Conservation (phyloP, 2,888 invertebrate species). For the Volucella zonaria region DNA sequence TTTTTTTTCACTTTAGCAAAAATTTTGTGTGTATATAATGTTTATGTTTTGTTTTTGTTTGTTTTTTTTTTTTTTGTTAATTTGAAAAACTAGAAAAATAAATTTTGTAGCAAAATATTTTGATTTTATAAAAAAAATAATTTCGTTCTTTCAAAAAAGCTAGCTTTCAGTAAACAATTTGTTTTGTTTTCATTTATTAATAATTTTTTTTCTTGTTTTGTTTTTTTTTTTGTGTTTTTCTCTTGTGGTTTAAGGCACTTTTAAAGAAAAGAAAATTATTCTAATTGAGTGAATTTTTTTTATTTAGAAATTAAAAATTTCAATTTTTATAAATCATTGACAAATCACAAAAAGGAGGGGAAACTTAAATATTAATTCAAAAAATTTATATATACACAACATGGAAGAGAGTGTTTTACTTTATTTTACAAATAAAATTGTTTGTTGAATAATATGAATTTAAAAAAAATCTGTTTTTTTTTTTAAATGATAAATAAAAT, state of each 20-base stretch:
- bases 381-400: not conserved
- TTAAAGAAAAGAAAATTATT: slow-evolving; percentile 62
- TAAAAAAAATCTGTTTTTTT: too few relatives aligned
- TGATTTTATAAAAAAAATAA: slow-evolving; percentile 34
- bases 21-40: slow-evolving; percentile 18
- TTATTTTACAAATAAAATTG: too few relatives aligned
- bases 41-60: not conserved
- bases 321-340: slow-evolving; percentile 43
- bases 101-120: slow-evolving; percentile 69
- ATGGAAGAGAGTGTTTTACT: too few relatives aligned
- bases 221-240: slow-evolving; percentile 31
- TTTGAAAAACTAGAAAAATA: slow-evolving; percentile 53
- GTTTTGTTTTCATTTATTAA: slow-evolving; percentile 25
- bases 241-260: slow-evolving; percentile 67
- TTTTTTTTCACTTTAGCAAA: slow-evolving; percentile 35
- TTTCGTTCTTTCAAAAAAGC: slow-evolving; percentile 36
- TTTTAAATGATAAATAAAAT: too few relatives aligned
- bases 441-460: too few relatives aligned
- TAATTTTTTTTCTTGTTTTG: slow-evolving; percentile 19
- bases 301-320: slow-evolving; percentile 3
- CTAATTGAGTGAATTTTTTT: slow-evolving; percentile 32
- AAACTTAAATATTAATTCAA: not conserved
- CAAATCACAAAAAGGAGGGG: slow-evolving; percentile 31
- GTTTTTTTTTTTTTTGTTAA: not conserved
- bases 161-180: slow-evolving; percentile 18